Conservation (phyloP, 2,888 invertebrate genomes). For the Ennomos quercinarius region DNA sequence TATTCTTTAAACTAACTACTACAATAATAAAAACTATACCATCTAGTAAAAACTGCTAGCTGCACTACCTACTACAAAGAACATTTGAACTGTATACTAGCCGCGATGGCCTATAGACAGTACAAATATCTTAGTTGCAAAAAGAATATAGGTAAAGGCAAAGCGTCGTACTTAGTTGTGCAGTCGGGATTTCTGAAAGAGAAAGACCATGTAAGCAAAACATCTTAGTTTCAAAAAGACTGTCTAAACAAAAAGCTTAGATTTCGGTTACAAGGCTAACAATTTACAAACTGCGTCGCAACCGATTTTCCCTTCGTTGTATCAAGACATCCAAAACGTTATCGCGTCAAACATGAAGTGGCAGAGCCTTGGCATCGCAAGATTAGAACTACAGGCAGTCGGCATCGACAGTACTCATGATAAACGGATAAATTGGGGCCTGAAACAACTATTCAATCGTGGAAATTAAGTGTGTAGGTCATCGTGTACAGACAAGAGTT, state of each 20-base stretch:
- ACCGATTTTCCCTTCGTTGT: background rate
- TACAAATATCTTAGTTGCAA: too few species aligned
- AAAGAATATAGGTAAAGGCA: too few species aligned
- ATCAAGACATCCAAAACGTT: conserved; percentile 13
- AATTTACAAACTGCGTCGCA: background rate
- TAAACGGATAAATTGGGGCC: conserved; percentile 19
- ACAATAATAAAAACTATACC: too few species aligned
- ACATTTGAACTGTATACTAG: too few species aligned
- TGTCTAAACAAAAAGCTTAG: too few species aligned
- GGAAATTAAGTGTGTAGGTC: conserved; percentile 29
- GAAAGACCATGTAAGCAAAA: background rate
- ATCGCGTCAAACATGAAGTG: conserved; percentile 30
- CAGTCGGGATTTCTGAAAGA: too few species aligned
- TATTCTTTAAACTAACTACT: too few species aligned
- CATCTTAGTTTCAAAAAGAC: too few species aligned
- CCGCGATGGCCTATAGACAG: too few species aligned
- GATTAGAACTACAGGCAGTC: conserved; percentile 18
- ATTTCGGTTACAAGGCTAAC: background rate
- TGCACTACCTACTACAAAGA: too few species aligned
- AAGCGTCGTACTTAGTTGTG: too few species aligned
- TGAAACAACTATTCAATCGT: conserved; percentile 17
- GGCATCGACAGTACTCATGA: conserved; percentile 14
- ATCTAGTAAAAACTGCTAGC: too few species aligned
- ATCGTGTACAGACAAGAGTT: background rate
- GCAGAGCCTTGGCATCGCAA: conserved; percentile 32